phyloP scores from a whole-genome alignment of 2,888 invertebrate genomes.

The Drymonia ruficornis region DNA sequence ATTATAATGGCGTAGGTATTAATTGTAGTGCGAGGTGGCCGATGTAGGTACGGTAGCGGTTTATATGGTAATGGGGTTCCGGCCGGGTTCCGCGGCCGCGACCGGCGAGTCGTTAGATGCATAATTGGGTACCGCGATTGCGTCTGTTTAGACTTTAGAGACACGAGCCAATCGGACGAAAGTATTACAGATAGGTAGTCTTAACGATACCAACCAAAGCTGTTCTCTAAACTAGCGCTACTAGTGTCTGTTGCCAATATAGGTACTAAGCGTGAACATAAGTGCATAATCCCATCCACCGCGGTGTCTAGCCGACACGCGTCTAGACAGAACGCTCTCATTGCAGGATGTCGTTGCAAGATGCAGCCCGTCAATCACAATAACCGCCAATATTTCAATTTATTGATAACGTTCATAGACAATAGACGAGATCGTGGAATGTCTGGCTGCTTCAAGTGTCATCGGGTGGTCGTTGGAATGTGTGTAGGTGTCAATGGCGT shows the following conservation, averaged over 20 bases:
- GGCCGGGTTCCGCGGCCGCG: constrained; percentile 8
- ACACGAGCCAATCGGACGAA: constrained; percentile 4
- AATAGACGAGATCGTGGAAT: not conserved
- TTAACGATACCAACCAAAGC: not conserved
- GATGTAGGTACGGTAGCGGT: constrained; percentile 46
- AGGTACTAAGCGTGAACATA: not conserved
- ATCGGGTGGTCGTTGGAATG: not conserved
- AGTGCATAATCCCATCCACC: constrained; percentile 1
- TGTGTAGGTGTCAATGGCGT: not conserved
- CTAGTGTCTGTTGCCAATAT: not conserved
- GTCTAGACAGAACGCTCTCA: constrained; percentile 40
- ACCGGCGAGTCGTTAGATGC: constrained; percentile 16
- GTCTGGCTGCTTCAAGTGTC: not conserved
- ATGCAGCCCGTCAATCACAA: constrained; percentile 24
- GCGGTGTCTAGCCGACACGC: constrained; percentile 3
- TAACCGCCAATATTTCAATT: constrained; percentile 25
- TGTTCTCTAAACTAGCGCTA: no score
- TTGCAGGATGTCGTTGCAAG: constrained; percentile 39
- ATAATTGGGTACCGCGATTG: constrained; percentile 15
- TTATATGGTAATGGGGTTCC: constrained; percentile 35
- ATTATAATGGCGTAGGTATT: constrained; percentile 51
- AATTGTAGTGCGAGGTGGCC: constrained; percentile 34
- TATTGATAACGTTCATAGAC: constrained; percentile 12
- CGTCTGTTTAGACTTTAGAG: constrained; percentile 29
- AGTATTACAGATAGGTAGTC: not conserved